Percentiles rank a stretch among this genome's conserved stretches.
phyloP scores from a whole-genome alignment of 2,113 vertebrate species.

The Callospermophilus lateralis region DNA sequence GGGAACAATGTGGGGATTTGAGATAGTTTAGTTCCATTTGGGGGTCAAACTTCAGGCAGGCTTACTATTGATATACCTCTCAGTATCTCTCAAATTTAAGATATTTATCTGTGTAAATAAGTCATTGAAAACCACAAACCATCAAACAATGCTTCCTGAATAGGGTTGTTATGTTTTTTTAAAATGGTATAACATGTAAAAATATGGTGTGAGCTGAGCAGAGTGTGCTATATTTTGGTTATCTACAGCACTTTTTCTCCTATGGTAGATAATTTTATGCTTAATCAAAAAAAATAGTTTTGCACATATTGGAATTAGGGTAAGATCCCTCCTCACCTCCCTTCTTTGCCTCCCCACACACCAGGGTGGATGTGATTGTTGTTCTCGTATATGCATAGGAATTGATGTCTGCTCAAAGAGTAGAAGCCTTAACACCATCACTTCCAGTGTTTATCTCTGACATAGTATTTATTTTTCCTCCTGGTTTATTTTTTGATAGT shows the following conservation, averaged over 20 bases:
- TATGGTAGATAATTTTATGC: background rate
- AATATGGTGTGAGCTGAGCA: background rate
- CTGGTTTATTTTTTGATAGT: slow-evolving; percentile 14
- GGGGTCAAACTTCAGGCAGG: background rate
- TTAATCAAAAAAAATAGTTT: background rate
- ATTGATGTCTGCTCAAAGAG: background rate
- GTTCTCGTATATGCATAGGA: background rate
- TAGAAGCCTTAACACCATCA: background rate
- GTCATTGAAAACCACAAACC: background rate
- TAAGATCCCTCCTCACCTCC: accelerated
- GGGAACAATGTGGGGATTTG: accelerated
- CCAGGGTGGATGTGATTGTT: background rate
- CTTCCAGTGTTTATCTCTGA: background rate
- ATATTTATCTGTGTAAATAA: background rate
- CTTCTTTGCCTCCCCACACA: accelerated
- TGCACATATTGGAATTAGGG: background rate
- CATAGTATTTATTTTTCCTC: slow-evolving; percentile 51
- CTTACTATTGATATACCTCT: background rate
- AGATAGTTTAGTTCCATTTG: background rate
- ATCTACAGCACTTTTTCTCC: background rate
- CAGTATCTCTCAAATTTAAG: background rate
- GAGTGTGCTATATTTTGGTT: background rate
- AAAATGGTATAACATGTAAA: background rate
- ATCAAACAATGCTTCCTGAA: background rate
- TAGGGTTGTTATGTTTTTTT: background rate